phyloP scores from a whole-genome alignment of 1,140 invertebrate species.

The Armadillidium nasatum region DNA sequence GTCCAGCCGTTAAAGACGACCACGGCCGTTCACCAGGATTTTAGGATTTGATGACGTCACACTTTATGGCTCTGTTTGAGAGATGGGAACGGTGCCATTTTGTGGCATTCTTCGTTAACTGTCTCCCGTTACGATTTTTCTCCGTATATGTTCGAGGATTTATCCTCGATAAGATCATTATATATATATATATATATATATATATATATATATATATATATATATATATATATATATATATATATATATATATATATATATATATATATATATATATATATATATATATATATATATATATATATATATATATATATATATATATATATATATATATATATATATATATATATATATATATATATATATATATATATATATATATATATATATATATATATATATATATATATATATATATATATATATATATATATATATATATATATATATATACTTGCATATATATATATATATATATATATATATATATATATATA shows the following conservation, averaged over 20 bases:
- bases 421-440: not conserved
- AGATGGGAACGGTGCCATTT: constrained; percentile 3
- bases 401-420: constrained; percentile 18
- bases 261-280: not conserved
- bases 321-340: constrained; percentile 21
- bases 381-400: constrained; percentile 19
- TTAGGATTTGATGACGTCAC: constrained; percentile 7
- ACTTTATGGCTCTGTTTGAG: constrained; percentile 10
- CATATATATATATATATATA: too few species aligned
- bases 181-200: constrained; percentile 22
- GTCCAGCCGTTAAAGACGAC: not conserved
- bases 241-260: not conserved
- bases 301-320: not conserved
- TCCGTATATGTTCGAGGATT: not conserved
- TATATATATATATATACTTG: too few species aligned
- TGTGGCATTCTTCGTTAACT: constrained; percentile 7
- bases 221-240: not conserved
- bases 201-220: constrained; percentile 21
- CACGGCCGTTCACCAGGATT: not conserved
- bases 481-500: too few species aligned
- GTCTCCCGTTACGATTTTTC: not conserved
- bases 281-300: not conserved
- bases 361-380: constrained; percentile 16
- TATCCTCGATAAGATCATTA: not conserved
- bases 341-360: constrained; percentile 10